phyloP scores from a whole-genome alignment of 2,113 vertebrate species.

The Cyanocitta stelleri region DNA sequence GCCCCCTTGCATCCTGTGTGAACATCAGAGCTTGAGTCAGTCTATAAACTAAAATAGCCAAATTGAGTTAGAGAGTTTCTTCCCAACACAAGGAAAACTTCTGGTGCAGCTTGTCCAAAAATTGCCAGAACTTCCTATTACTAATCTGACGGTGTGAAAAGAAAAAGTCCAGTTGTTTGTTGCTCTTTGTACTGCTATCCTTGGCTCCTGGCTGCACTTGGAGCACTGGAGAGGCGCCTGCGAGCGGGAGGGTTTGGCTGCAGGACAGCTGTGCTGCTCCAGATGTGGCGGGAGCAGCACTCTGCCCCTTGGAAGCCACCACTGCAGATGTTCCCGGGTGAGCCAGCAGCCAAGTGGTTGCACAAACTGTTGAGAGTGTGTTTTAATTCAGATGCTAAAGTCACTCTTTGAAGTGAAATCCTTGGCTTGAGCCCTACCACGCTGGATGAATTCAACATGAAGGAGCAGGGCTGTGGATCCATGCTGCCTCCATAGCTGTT shows the following conservation, averaged over 20 bases:
- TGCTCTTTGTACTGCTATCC: fast-evolving
- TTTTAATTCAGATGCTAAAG: conserved; percentile 25
- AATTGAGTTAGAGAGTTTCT: neutral
- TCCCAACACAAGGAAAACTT: neutral
- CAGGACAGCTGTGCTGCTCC: neutral
- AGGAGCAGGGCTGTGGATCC: neutral
- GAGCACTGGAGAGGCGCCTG: neutral
- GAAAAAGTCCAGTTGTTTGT: neutral
- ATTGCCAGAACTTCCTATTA: neutral
- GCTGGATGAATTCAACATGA: neutral
- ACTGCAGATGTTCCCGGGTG: neutral
- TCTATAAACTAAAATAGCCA: neutral
- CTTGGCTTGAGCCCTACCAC: neutral
- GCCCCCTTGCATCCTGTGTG: neutral
- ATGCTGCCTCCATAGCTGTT: neutral
- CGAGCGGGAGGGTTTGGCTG: fast-evolving
- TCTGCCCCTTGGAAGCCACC: neutral
- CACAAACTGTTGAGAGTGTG: neutral
- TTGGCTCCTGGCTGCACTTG: neutral
- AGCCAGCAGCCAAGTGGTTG: neutral
- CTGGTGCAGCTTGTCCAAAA: neutral
- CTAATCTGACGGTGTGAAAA: neutral
- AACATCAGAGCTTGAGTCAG: neutral
- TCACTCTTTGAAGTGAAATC: conserved; percentile 11
- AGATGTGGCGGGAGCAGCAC: neutral